A percentile compares a stretch with the other conserved stretches of the same genome.
Conservation (phyloP, 2,113 vertebrate species). For the Agelaius tricolor region DNA sequence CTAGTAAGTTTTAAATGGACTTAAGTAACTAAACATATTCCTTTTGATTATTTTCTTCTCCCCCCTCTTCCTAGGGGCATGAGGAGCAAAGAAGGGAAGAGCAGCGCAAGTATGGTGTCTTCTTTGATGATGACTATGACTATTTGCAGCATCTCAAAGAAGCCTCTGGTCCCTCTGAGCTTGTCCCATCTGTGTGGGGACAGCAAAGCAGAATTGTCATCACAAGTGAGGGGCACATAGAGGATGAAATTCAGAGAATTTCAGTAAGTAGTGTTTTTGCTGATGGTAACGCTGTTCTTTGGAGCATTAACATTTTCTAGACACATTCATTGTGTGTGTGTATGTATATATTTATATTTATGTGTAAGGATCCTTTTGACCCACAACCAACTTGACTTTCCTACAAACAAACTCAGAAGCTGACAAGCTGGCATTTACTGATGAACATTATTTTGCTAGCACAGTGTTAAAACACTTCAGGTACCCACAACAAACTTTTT, state of each 20-base stretch:
- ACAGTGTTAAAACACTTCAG: background rate
- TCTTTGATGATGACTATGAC: conserved; percentile 96
- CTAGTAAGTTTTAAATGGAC: background rate
- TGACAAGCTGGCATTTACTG: background rate
- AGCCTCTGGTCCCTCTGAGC: conserved; percentile 74
- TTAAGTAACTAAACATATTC: background rate
- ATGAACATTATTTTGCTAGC: background rate
- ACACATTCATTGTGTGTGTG: background rate
- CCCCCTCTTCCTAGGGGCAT: conserved; percentile 28
- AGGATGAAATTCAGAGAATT: conserved; percentile 48
- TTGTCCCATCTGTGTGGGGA: conserved; percentile 71
- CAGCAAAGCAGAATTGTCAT: conserved; percentile 1
- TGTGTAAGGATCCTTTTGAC: background rate
- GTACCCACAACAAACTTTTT: background rate
- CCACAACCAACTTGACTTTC: background rate
- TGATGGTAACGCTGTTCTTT: background rate
- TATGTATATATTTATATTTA: too few relatives aligned
- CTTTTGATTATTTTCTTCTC: background rate
- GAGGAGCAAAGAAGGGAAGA: conserved; percentile 84
- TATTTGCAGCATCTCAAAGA: conserved; percentile 97
- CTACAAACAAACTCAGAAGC: background rate
- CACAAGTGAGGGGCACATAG: conserved; percentile 55
- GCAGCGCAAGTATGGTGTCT: conserved; percentile 90
- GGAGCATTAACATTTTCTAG: conserved; percentile 2
- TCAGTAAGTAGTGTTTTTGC: conserved; percentile 71